phyloP scores from a whole-genome alignment of 2,797 vertebrate species.

The Protosalanx chinensis region DNA sequence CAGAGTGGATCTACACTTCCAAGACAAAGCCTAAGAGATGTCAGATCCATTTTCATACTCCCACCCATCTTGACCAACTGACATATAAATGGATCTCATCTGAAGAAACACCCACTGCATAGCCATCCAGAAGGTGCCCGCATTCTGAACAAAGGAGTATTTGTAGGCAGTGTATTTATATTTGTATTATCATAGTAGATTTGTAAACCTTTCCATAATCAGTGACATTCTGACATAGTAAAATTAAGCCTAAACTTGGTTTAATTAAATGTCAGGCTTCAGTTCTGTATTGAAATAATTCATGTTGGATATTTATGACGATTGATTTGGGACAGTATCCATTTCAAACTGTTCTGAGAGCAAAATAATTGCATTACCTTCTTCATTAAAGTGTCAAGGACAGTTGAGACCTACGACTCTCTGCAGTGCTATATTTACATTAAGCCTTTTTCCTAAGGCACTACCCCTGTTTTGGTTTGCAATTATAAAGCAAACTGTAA shows the following conservation, averaged over 20 bases:
- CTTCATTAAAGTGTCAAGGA: not conserved
- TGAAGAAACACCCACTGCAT: constrained; percentile 54
- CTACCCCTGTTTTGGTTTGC: constrained; percentile 48
- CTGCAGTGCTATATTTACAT: constrained; percentile 3
- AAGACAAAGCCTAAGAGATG: constrained; percentile 3
- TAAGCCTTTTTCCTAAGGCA: constrained; percentile 5
- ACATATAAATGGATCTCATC: constrained; percentile 40
- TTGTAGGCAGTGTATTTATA: not conserved
- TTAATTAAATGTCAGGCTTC: no score
- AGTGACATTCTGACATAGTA: no score
- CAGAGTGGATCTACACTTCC: constrained; percentile 23
- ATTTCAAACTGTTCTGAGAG: not conserved
- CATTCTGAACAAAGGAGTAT: not conserved
- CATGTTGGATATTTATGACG: no score
- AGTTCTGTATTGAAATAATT: no score
- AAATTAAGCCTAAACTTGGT: no score
- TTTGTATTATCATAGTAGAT: not conserved
- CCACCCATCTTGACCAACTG: constrained; percentile 37
- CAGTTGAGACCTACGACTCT: not conserved
- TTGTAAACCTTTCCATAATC: not conserved
- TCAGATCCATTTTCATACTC: constrained; percentile 25
- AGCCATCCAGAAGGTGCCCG: constrained; percentile 20
- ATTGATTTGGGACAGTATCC: no score
- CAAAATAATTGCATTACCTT: not conserved
- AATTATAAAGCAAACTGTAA: constrained; percentile 43